phyloP scores from a whole-genome alignment of 30 jellyfish, hydroid and myxozoan genomes.

The Turritopsis dohrnii region DNA sequence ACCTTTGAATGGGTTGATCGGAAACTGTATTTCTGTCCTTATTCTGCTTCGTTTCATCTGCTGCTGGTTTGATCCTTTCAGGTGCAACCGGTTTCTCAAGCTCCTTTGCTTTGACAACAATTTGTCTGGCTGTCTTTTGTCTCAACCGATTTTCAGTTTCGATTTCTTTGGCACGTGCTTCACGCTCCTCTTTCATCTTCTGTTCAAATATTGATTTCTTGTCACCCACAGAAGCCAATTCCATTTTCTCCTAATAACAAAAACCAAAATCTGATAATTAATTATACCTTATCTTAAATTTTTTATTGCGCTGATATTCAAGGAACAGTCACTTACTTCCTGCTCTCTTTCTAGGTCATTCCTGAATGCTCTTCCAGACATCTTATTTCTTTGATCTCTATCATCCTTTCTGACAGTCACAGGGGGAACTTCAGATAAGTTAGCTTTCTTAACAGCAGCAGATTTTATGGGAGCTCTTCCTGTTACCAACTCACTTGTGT shows the following conservation, averaged over 20 bases:
- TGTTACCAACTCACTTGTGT: neutral
- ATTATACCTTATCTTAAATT: neutral
- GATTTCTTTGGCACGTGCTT: slow-evolving; percentile 28
- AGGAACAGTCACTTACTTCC: neutral
- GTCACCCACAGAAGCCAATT: slow-evolving; percentile 38
- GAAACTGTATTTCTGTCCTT: neutral
- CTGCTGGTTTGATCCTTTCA: neutral
- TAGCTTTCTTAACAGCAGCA: neutral
- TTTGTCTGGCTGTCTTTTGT: slow-evolving; percentile 26
- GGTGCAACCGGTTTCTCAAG: neutral
- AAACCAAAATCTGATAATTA: neutral
- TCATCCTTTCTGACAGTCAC: neutral
- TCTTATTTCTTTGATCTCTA: neutral
- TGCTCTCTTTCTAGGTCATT: neutral
- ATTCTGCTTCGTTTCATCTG: neutral
- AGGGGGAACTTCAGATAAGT: neutral
- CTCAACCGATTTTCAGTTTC: slow-evolving; percentile 23
- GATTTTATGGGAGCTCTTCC: neutral
- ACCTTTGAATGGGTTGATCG: neutral
- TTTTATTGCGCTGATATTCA: neutral
- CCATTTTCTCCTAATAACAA: neutral
- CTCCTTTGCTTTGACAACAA: slow-evolving; percentile 2
- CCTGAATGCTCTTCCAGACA: neutral
- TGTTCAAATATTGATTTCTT: slow-evolving; percentile 29
- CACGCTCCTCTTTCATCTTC: slow-evolving; percentile 38